Evolutionary conservation across 1,140 invertebrate genomes (phyloP).

Genomic region (Cyclargus thomasi): DNA sequence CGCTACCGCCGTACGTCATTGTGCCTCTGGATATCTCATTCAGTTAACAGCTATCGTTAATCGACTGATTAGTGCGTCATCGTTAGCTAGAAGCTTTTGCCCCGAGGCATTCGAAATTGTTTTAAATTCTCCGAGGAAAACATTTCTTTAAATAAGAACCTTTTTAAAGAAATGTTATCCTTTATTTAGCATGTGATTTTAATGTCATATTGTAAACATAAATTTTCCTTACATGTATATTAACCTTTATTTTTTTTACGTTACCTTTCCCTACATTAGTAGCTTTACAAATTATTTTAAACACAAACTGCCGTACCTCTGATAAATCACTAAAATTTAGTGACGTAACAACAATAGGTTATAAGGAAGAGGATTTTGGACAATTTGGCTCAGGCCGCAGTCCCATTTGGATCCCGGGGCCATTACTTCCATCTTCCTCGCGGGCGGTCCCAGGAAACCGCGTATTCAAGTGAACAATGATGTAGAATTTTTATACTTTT

Average conservation of each 20-base stretch:
- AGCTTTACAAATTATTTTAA: too few species aligned
- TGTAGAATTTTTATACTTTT: background rate
- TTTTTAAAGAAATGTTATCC: too few species aligned
- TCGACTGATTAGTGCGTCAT: background rate
- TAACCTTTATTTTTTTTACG: background rate
- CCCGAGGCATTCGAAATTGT: background rate
- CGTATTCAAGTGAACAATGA: background rate
- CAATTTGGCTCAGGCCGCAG: background rate
- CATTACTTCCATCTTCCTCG: conserved; percentile 2
- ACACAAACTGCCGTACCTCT: background rate
- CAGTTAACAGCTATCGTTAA: conserved; percentile 33
- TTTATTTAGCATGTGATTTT: too few species aligned
- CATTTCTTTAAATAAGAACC: too few species aligned
- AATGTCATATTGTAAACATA: too few species aligned
- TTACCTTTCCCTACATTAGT: too few species aligned
- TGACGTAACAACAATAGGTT: background rate
- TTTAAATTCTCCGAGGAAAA: background rate
- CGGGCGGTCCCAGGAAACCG: background rate
- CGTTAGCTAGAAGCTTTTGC: background rate
- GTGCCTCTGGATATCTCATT: conserved; percentile 60
- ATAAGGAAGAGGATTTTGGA: background rate
- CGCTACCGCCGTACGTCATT: conserved; percentile 65
- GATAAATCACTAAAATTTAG: conserved; percentile 1
- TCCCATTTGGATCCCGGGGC: background rate
- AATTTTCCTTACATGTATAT: too few species aligned